Base-by-base conservation (phyloP, 1,140 invertebrate genomes). In the Caenorhabditis briggsae region DNA sequence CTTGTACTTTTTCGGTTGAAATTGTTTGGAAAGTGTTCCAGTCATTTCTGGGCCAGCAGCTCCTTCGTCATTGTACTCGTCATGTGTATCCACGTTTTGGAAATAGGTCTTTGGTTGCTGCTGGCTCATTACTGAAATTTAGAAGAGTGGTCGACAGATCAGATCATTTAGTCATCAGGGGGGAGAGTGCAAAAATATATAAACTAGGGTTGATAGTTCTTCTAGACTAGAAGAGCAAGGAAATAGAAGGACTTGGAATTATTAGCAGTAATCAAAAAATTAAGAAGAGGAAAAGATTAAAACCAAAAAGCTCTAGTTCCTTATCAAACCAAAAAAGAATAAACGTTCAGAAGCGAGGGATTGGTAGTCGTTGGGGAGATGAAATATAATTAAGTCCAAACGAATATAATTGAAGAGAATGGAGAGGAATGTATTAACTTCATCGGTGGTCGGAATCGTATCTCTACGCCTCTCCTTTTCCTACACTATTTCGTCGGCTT, bases 371-470 rank as follows among this genome's bases (percentile, higher is more conserved):
- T 70, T 70, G 12, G 16, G 50, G 16, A 46, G 41, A 5, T 78
- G 50, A 78, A 78, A 78, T 78, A 78, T 53, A 78, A 78, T 50
- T 48, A 70, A 41, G 64, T 46, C 64, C 64, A 41, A 70, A 70
- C 64, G 64, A 46, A 64, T 46, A 12, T 46, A 78, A 53, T 78
- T n/a, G n/a, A 50, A 78, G 43, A 78, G 70, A 78, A 78, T 78
- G n/a, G 33, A n/a, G 50, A 48, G 70, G 70, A 78, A 78, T 78
- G 70, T 78, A 46, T 53, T 78, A 78, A 78, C 70, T 78, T 78
- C 70, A 25, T 53, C 18, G 70, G 70, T 78, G 70, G 70, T 78
- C 70, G 20, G 20, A 53, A 20, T 33, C 16, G 46, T 53, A 1
- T 78, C 6, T 50, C 70, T 78, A 46, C 70, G 70, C 50, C 16